Base-by-base conservation (phyloP, 2,113 vertebrate species). In the Microtus pennsylvanicus region DNA sequence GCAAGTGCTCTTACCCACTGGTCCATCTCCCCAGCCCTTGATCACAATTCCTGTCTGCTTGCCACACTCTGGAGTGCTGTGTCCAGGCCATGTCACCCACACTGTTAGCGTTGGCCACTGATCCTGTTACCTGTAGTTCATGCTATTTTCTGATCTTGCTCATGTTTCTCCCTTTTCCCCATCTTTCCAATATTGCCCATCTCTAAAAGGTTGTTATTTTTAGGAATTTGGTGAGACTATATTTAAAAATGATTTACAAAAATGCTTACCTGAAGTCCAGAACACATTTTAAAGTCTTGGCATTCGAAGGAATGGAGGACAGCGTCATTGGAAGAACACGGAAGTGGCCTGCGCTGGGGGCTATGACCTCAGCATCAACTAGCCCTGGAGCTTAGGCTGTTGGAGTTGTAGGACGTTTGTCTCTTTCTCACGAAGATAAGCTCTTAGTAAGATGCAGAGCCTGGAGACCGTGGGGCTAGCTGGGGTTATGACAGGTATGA, bases 231-330 rank as follows among this genome's bases (percentile, higher is more conserved):
- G 14, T 6, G 50, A 74, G 28, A 55, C 80, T 85, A 33, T 47
- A 89, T 65, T 93, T 72, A 50, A 96, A 91, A 3, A 7, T 45
- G 67, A 77, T 72, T 95, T 96, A 77, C 89, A 65, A 86, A 52
- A 35, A 4, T 10, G 14, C 38, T 69, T 92, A 52, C 26, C 87
- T 77, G 47, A 95, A 5, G 45, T 82, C 2, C 58, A 38, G 30
- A 89, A 42, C 5, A 65, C 13, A 81, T 74, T 63, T 52, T 74
- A n/a, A 83, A 83, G 50, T 24, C 67, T 33, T 21, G 21, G 80
- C 58, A 55, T 82, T 63, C 70, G 70, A 69, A 78, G 63, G n/a
- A 67, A 30, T 28, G 42, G n/a, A 95, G 58, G 58, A 19, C 2
- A 89, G 17, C 26, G 42, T 5, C 2, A 0, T 1, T 42, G 52